Percentiles rank a stretch among this genome's conserved stretches.
Evolutionary conservation across 2,797 vertebrate genomes (phyloP).

Genomic region (Selene dorsalis): DNA sequence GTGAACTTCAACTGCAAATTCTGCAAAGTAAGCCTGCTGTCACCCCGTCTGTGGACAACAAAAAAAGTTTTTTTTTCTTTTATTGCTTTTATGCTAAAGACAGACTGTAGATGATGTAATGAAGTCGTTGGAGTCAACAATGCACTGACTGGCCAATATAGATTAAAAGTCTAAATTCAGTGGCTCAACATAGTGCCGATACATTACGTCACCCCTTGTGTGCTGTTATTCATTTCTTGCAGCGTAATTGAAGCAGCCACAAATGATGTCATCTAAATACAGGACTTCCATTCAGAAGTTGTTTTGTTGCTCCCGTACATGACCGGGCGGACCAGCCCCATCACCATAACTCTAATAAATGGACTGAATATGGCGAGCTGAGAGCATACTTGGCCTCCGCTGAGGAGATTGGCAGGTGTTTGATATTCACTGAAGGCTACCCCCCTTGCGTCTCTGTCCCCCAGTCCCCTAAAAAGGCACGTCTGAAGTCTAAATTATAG

Average conservation of each 20-base stretch:
- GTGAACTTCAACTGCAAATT: conserved; percentile 21
- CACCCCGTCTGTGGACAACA: conserved; percentile 17
- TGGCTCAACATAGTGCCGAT: conserved; percentile 64
- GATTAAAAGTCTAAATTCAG: conserved; percentile 74
- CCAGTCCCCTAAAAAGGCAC: conserved; percentile 48
- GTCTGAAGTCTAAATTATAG: conserved; percentile 71
- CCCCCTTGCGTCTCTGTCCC: conserved; percentile 26
- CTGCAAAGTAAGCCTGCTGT: conserved; percentile 26
- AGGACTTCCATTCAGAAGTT: conserved; percentile 77
- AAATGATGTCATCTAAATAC: conserved; percentile 82
- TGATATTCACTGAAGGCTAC: conserved; percentile 75
- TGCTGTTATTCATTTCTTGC: conserved; percentile 76
- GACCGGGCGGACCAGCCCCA: conserved; percentile 47
- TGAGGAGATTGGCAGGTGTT: conserved; percentile 77
- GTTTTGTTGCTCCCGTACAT: conserved; percentile 74
- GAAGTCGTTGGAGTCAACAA: conserved; percentile 70
- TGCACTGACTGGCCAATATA: conserved; percentile 62
- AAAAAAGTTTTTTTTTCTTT: conserved; percentile 32
- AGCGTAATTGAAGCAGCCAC: conserved; percentile 73
- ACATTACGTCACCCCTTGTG: conserved; percentile 76
- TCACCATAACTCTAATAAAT: conserved; percentile 81
- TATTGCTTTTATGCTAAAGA: conserved; percentile 38
- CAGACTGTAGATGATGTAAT: conserved; percentile 67
- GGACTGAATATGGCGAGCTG: conserved; percentile 65
- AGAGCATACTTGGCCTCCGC: conserved; percentile 65